phyloP scores from a whole-genome alignment of 2,888 invertebrate species.

The Agrotis puta region DNA sequence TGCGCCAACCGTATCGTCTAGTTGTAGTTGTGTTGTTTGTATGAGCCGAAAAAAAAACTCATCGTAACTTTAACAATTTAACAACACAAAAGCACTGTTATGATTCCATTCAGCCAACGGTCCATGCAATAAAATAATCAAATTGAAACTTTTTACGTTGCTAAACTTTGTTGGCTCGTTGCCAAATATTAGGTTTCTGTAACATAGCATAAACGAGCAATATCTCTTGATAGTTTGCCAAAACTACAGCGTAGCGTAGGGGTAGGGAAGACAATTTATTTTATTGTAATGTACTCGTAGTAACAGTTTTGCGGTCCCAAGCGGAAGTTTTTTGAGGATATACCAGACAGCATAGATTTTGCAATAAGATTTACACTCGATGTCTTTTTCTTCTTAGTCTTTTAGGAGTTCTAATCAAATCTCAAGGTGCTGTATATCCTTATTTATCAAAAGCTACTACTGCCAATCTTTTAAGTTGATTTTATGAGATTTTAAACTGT shows the following conservation, averaged over 20 bases:
- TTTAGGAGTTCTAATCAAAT: too few relatives aligned
- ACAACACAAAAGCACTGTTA: background rate
- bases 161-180: conserved; percentile 34
- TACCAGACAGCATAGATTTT: conserved; percentile 1
- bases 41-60: too few relatives aligned
- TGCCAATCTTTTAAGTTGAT: too few relatives aligned
- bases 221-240: conserved; percentile 57
- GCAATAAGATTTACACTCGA: background rate
- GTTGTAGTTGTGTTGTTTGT: too few relatives aligned
- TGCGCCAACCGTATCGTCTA: too few relatives aligned
- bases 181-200: conserved; percentile 40
- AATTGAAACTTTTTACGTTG: conserved; percentile 29
- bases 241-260: conserved; percentile 33
- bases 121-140: conserved; percentile 44
- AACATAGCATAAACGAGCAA: conserved; percentile 7
- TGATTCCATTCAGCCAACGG: conserved; percentile 12
- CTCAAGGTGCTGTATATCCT: too few relatives aligned
- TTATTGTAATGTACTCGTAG: conserved; percentile 39
- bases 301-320: conserved; percentile 27
- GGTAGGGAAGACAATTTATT: conserved; percentile 51
- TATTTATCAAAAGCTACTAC: too few relatives aligned
- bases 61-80: too few relatives aligned
- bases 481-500: too few relatives aligned
- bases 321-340: conserved; percentile 39
- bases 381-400: background rate